Evolutionary conservation across 2,797 vertebrate species (phyloP).

Genomic region (Leptatherina wallacei): DNA sequence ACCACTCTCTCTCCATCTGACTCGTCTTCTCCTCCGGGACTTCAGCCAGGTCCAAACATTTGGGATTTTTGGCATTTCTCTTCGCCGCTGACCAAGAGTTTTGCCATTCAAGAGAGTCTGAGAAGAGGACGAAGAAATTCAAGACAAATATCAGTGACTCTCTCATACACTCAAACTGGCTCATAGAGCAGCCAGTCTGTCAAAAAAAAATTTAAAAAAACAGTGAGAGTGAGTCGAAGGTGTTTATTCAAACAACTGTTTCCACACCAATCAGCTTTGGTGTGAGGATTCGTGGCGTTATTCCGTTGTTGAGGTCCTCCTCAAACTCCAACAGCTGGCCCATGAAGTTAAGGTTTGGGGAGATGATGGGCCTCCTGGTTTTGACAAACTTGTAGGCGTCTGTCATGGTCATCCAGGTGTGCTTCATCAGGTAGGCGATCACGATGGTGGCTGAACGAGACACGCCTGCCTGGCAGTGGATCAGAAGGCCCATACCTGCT

Average conservation of each 20-base stretch:
- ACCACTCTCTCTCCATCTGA: slow-evolving; percentile 43
- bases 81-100: slow-evolving; percentile 65
- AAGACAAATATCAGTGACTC: slow-evolving; percentile 45
- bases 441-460: slow-evolving; percentile 98
- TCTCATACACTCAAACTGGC: slow-evolving; percentile 38
- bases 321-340: slow-evolving; percentile 98
- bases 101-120: slow-evolving; percentile 63
- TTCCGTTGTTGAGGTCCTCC: slow-evolving; percentile 96
- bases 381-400: slow-evolving; percentile 99
- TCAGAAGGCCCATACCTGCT: slow-evolving; percentile 94
- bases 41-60: slow-evolving; percentile 68
- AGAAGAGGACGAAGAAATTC: slow-evolving; percentile 61
- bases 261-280: slow-evolving; percentile 96
- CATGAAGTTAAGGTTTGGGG: slow-evolving; percentile 99
- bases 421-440: slow-evolving; percentile 99
- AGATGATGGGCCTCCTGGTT: slow-evolving; percentile 97
- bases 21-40: slow-evolving; percentile 59
- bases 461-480: slow-evolving; percentile 98
- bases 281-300: slow-evolving; percentile 95
- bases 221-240: slow-evolving; percentile 33
- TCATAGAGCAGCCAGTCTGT: slow-evolving; percentile 36
- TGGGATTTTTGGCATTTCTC: slow-evolving; percentile 75
- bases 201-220: slow-evolving; percentile 26
- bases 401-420: slow-evolving; percentile 99
- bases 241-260: slow-evolving; percentile 87